phyloP scores from a whole-genome alignment of 2,797 vertebrate genomes.

The Pseudopleuronectes americanus region DNA sequence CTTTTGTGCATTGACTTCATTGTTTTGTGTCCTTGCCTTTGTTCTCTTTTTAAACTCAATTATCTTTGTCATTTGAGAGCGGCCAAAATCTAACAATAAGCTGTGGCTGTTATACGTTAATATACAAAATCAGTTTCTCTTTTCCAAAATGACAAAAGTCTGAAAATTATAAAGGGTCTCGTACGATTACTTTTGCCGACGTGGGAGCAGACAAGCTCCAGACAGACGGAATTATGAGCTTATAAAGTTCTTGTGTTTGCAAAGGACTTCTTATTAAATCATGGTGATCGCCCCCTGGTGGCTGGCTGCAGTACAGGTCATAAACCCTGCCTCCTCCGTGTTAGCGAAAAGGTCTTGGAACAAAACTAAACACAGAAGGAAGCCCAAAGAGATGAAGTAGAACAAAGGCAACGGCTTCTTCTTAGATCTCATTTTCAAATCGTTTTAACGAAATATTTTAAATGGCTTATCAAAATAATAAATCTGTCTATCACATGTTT shows the following conservation, averaged over 20 bases:
- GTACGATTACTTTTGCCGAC: too few relatives aligned
- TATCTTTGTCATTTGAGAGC: background rate
- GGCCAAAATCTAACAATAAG: background rate
- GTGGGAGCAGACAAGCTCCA: too few relatives aligned
- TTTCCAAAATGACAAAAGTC: background rate
- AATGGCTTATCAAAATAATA: background rate
- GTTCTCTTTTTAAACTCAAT: background rate
- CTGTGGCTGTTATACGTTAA: background rate
- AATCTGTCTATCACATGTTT: background rate
- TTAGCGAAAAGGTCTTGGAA: too few relatives aligned
- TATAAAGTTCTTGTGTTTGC: background rate
- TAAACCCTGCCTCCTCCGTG: too few relatives aligned
- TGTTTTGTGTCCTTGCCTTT: conserved; percentile 5
- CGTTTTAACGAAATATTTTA: background rate
- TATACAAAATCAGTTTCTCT: background rate
- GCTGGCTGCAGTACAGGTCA: too few relatives aligned
- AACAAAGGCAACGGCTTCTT: too few relatives aligned
- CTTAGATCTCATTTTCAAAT: too few relatives aligned
- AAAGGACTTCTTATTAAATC: background rate
- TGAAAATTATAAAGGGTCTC: too few relatives aligned
- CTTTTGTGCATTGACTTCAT: conserved; percentile 18
- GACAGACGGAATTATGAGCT: too few relatives aligned
- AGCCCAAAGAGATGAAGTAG: too few relatives aligned
- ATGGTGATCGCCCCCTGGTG: too few relatives aligned
- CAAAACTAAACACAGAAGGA: too few relatives aligned